Conservation (phyloP, 2,113 vertebrate genomes). For the Riparia riparia region DNA sequence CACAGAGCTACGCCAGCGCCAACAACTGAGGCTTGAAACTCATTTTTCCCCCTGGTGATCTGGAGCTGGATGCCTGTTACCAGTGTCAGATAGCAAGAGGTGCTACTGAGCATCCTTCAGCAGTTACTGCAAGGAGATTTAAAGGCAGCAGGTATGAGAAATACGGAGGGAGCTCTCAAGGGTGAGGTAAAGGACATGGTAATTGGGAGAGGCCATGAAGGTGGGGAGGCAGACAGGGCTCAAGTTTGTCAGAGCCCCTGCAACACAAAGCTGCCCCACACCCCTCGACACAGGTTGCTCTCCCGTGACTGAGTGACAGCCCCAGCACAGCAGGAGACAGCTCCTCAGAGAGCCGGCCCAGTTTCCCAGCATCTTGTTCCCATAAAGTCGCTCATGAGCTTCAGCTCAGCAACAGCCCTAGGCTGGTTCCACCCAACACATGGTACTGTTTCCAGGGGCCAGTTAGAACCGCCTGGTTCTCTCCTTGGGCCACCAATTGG, state of each 20-base stretch:
- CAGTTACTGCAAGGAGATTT: background rate
- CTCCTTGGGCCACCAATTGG: slow-evolving; percentile 22
- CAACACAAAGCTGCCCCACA: background rate
- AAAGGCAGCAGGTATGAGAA: background rate
- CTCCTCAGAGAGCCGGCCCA: background rate
- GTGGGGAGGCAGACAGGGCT: background rate
- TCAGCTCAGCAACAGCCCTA: background rate
- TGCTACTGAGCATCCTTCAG: background rate
- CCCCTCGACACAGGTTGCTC: background rate
- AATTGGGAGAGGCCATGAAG: accelerated
- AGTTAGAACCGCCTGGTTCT: slow-evolving; percentile 44
- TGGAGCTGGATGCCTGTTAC: background rate
- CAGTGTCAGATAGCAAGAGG: background rate
- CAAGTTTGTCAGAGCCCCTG: accelerated
- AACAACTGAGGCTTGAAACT: background rate
- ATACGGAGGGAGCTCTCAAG: accelerated
- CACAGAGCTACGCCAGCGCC: background rate
- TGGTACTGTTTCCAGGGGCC: slow-evolving; percentile 47
- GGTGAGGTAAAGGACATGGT: background rate
- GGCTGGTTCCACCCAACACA: slow-evolving; percentile 63
- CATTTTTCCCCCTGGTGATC: background rate
- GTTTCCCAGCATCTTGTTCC: slow-evolving; percentile 50
- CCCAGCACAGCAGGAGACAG: background rate
- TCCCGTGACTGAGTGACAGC: background rate
- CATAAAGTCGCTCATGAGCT: slow-evolving; percentile 38